phyloP scores from a whole-genome alignment of 2,797 vertebrate genomes.

The Brachyrhaphis roseni region DNA sequence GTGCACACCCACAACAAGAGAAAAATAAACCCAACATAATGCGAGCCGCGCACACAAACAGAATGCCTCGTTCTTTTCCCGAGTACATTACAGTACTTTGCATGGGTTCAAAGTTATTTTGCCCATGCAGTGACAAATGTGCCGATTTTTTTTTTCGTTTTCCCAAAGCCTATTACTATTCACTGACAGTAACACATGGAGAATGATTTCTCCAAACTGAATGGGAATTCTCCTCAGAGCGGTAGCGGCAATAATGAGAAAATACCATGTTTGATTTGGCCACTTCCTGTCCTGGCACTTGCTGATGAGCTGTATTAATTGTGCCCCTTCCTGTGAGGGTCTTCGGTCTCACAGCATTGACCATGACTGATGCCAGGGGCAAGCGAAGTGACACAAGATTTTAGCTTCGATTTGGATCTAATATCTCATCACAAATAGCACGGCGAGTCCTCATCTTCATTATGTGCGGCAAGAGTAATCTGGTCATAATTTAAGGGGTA shows the following conservation, averaged over 20 bases:
- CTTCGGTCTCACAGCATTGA: not conserved
- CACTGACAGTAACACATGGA: slow-evolving; percentile 5
- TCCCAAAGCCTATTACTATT: not conserved
- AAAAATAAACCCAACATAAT: slow-evolving; percentile 63
- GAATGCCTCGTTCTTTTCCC: slow-evolving; percentile 30
- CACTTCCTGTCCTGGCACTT: not conserved
- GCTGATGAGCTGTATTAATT: not conserved
- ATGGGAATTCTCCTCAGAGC: slow-evolving; percentile 1
- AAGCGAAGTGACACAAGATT: slow-evolving; percentile 1
- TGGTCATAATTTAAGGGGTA: slow-evolving; percentile 3
- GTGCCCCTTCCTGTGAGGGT: slow-evolving; percentile 3
- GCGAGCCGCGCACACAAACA: slow-evolving; percentile 15
- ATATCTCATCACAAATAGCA: slow-evolving; percentile 16
- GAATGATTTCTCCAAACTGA: slow-evolving; percentile 21
- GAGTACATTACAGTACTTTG: slow-evolving; percentile 24
- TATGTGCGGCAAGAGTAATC: slow-evolving; percentile 10
- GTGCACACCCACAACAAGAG: slow-evolving; percentile 69
- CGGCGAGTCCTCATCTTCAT: slow-evolving; percentile 12
- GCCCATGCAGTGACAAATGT: not conserved
- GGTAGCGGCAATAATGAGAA: slow-evolving; percentile 1
- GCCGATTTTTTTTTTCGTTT: not conserved
- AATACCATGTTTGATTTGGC: slow-evolving; percentile 6
- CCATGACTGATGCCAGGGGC: not conserved
- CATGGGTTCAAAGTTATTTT: slow-evolving; percentile 19
- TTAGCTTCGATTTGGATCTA: slow-evolving; percentile 11